Evolutionary conservation across 1,140 invertebrate genomes (phyloP).

Genomic region (Diplogasteroides magnus): DNA sequence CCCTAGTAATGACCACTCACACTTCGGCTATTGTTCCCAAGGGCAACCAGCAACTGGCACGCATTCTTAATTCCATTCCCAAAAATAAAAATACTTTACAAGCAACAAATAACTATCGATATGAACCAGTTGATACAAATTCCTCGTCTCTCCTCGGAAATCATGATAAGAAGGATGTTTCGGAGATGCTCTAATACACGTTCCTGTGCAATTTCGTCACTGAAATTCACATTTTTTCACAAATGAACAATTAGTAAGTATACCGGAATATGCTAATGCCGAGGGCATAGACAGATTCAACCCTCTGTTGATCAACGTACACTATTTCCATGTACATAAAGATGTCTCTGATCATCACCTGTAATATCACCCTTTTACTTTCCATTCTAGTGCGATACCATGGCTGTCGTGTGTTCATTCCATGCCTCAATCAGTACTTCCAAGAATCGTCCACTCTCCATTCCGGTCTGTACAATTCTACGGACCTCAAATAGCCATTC

Average conservation of each 20-base stretch:
- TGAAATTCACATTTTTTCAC: too few species aligned
- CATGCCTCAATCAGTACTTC: conserved; percentile 86
- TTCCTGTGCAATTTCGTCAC: conserved; percentile 74
- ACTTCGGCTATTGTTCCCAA: conserved; percentile 84
- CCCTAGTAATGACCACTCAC: too few species aligned
- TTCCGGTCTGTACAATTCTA: conserved; percentile 72
- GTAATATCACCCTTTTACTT: conserved; percentile 98
- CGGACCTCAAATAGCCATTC: conserved; percentile 66
- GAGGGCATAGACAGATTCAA: conserved; percentile 96
- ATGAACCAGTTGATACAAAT: conserved; percentile 80
- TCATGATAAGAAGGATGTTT: conserved; percentile 87
- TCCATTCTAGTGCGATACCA: conserved; percentile 86
- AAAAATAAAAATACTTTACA: too few species aligned
- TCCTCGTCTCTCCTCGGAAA: conserved; percentile 85
- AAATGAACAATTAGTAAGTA: too few species aligned
- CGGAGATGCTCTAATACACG: conserved; percentile 87
- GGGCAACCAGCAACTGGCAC: conserved; percentile 95
- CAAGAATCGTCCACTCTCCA: conserved; percentile 77
- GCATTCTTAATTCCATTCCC: conserved; percentile 93
- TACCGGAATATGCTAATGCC: conserved; percentile 77
- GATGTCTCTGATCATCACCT: conserved; percentile 99
- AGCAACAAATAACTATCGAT: conserved; percentile 27
- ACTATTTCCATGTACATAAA: conserved; percentile 99
- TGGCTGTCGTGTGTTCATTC: conserved; percentile 57
- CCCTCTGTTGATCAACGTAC: conserved; percentile 93